phyloP scores from a whole-genome alignment of 2,888 invertebrate genomes.

The Troides aeacus region DNA sequence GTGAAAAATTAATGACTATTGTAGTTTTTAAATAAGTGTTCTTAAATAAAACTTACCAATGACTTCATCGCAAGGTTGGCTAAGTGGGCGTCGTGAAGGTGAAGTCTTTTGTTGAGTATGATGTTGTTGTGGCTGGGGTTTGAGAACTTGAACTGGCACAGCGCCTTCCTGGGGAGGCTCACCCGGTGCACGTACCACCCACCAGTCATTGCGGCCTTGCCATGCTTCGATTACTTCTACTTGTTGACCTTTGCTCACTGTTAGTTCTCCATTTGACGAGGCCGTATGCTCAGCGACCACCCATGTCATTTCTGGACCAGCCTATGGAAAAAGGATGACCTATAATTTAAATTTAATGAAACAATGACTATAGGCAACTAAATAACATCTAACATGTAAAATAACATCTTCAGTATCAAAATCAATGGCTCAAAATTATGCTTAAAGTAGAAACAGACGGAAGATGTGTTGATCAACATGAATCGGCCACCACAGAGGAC shows the following conservation, averaged over 20 bases:
- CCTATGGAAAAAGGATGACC: constrained; percentile 69
- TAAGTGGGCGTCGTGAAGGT: constrained; percentile 65
- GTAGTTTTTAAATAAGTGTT: not conserved
- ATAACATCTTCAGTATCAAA: not conserved
- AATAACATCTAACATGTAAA: not conserved
- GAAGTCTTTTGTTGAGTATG: constrained; percentile 62
- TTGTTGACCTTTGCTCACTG: constrained; percentile 94
- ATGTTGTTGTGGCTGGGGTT: constrained; percentile 63
- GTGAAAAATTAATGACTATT: not conserved
- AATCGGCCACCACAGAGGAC: too few relatives aligned
- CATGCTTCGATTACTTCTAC: constrained; percentile 93
- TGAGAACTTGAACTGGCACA: constrained; percentile 88
- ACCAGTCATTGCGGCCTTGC: constrained; percentile 84
- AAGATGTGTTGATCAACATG: too few relatives aligned
- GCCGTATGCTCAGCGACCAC: constrained; percentile 92
- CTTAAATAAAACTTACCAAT: constrained; percentile 70
- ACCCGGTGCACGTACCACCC: constrained; percentile 83
- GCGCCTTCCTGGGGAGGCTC: constrained; percentile 87
- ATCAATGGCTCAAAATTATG: too few relatives aligned
- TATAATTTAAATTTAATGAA: not conserved
- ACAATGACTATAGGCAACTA: not conserved
- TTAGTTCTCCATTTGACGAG: constrained; percentile 88
- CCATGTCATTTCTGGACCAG: constrained; percentile 93
- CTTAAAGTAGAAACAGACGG: too few relatives aligned
- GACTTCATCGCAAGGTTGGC: constrained; percentile 66